Evolutionary conservation across 2,888 invertebrate genomes (phyloP).

Genomic region (Morpho achilles): DNA sequence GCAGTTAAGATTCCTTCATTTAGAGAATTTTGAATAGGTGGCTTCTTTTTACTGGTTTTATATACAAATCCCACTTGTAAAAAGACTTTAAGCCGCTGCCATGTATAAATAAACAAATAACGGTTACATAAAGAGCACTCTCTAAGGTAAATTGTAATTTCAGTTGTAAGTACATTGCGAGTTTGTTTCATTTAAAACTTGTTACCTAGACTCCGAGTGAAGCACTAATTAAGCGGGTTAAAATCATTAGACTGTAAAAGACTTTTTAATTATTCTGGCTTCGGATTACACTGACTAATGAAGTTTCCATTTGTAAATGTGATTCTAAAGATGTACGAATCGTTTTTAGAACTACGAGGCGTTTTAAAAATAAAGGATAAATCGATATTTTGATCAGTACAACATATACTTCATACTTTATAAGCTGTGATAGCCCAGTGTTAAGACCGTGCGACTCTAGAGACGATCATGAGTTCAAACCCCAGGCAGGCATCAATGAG

Average conservation of each 20-base stretch:
- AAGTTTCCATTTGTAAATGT: slow-evolving; percentile 13
- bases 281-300: slow-evolving; percentile 3
- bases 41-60: no score
- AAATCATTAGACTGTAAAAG: slow-evolving; percentile 17
- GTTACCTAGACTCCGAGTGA: slow-evolving; percentile 3
- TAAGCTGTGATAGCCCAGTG: no score
- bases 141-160: slow-evolving; percentile 5
- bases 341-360: background rate
- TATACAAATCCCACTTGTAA: no score
- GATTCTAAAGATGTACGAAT: slow-evolving; percentile 7
- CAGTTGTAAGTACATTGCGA: background rate
- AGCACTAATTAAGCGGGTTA: slow-evolving; percentile 9
- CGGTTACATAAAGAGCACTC: background rate
- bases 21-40: no score
- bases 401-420: no score
- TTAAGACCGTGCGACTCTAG: no score
- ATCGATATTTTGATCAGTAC: no score
- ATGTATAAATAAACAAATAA: background rate
- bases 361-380: no score
- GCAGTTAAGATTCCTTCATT: no score
- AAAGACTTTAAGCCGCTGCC: background rate
- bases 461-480: no score
- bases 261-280: slow-evolving; percentile 22
- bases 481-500: no score
- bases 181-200: slow-evolving; percentile 6